A percentile compares a stretch with the other conserved stretches of the same genome.
phyloP scores from a whole-genome alignment of 2,888 invertebrate species.

The Thereva nobilitata region DNA sequence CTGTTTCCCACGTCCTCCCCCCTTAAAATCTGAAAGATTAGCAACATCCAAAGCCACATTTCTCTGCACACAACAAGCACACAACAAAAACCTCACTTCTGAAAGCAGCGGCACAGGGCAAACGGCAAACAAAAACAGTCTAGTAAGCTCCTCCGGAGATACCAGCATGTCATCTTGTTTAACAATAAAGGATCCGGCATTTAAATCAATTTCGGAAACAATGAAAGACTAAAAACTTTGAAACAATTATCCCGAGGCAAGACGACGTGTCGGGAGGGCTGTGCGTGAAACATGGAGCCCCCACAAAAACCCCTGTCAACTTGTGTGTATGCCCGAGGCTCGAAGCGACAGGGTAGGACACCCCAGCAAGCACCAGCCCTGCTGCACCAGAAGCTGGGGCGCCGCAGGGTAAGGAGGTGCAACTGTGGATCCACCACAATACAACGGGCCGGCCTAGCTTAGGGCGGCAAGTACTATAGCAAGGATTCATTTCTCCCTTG shows the following conservation, averaged over 20 bases:
- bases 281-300: constrained; percentile 3
- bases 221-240: constrained; percentile 35
- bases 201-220: constrained; percentile 34
- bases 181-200: constrained; percentile 33
- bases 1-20: too few species aligned
- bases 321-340: background rate
- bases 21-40: too few species aligned
- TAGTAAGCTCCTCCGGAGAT: constrained; percentile 17
- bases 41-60: too few species aligned
- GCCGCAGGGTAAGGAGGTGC: too few species aligned
- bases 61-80: too few species aligned
- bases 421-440: too few species aligned
- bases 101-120: too few species aligned
- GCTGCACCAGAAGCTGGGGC: too few species aligned
- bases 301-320: constrained; percentile 2
- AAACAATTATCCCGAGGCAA: constrained; percentile 28
- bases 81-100: too few species aligned
- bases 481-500: too few species aligned
- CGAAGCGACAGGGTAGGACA: background rate
- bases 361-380: background rate
- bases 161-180: constrained; percentile 35
- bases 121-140: constrained; percentile 3
- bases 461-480: too few species aligned
- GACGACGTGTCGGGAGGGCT: constrained; percentile 1
- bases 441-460: too few species aligned